Base-by-base conservation (phyloP, 2,113 vertebrate genomes). In the Atlantisia rogersi region DNA sequence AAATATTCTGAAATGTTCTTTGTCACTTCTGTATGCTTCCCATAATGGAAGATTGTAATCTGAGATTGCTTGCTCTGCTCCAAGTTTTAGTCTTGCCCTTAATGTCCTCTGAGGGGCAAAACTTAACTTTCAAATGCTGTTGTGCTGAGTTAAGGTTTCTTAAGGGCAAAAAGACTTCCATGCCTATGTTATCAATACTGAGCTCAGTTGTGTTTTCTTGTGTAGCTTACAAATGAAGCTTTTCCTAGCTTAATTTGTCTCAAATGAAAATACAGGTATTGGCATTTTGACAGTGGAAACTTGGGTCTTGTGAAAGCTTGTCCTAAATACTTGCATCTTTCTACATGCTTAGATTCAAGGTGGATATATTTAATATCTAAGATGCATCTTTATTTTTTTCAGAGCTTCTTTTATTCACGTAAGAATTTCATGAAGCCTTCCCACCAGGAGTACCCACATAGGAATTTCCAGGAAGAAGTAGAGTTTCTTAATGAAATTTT, bases 351-450 rank as follows among this genome's bases (percentile, higher is more conserved):
- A 55, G 13, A 15, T 46, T 89, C 12, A 25, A 40, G 15, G 4
- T 63, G 11, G 35, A 9, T 59, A 19, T 18, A 55, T 4, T 59
- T 9, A 53, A 1, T 62, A 71, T 22, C 24, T 92, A 58, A 86
- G 25, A n/a, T 65, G 21, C 5, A 11, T 4, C 14, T 75, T 78
- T 60, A 2, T 71, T 76, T 94, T 86, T 89, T 93, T 26, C 98
- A 99, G 99, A 99, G 99, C 98, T 99, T 99, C 98, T 99, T 99
- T 98, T 99, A 99, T 99, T 99, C 99, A 97, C 99, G 99, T 95
- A 99, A 99, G 98, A 99, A 99, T 98, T 99, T 99, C 97, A 99
- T 99, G 99, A 99, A 99, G 98, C 99, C 99, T 90, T 98, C 99
- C 97, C 99, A 99, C 98, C 99, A 99, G 98, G 99, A 99, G 98